Percentiles rank a stretch among this genome's conserved stretches.
These are phyloP conservation scores for Poecilus cupreus DNA, from an alignment of 2,888 invertebrate genomes.

Conservation along the genomic window DNA sequence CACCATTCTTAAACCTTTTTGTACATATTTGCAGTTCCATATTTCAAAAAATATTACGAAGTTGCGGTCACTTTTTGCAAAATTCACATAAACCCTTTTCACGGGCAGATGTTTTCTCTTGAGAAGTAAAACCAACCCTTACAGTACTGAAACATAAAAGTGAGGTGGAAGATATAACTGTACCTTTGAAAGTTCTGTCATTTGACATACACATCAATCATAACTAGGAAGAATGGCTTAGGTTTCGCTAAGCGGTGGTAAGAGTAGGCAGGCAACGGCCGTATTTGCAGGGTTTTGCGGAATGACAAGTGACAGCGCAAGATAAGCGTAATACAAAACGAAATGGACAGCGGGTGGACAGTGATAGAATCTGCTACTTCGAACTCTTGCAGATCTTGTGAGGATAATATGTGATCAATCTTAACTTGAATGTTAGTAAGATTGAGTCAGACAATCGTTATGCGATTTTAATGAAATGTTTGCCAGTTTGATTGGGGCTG, in stretches of 20 bases:
- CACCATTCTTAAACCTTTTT: constrained; percentile 52
- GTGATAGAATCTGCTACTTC: not conserved
- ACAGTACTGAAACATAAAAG: not conserved
- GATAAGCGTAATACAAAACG: constrained; percentile 55
- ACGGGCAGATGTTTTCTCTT: constrained; percentile 33
- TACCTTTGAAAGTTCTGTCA: constrained; percentile 43
- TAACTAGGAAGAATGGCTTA: constrained; percentile 43
- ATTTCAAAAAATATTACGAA: constrained; percentile 57
- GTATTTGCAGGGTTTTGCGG: constrained; percentile 52
- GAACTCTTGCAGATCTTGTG: not conserved
- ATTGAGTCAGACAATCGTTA: constrained; percentile 6
- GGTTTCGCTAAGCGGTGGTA: constrained; percentile 43
- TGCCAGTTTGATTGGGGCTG: too few relatives aligned
- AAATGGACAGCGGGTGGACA: constrained; percentile 29
- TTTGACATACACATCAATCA: constrained; percentile 54
- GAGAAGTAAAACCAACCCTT: not conserved
- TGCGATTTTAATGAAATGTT: constrained; percentile 3
- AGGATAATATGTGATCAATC: constrained; percentile 34
- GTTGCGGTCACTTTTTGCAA: constrained; percentile 56
- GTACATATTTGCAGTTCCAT: constrained; percentile 55
- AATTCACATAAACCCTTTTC: constrained; percentile 59
- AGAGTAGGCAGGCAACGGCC: not conserved
- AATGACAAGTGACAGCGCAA: constrained; percentile 55
- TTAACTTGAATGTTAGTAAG: constrained; percentile 20
- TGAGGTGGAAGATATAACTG: constrained; percentile 13